These are phyloP conservation scores for Notoglanidium macrostoma DNA, from an alignment of 2,797 vertebrate genomes.

Conservation along the genomic window DNA sequence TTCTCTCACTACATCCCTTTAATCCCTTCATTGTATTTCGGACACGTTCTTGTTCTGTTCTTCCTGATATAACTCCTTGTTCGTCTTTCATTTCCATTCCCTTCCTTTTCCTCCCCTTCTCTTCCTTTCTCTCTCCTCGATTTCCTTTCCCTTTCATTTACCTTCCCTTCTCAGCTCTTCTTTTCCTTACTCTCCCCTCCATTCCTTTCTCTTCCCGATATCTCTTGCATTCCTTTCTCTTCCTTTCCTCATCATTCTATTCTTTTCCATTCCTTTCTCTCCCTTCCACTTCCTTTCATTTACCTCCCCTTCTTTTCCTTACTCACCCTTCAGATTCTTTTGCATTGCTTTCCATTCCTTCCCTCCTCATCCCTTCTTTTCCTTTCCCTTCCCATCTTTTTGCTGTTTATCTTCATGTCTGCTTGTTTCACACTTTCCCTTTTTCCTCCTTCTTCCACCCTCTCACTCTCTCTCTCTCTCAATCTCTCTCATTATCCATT, in stretches of 20 bases:
- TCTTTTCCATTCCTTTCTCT: not conserved
- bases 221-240: not conserved
- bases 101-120: not conserved
- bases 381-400: not conserved
- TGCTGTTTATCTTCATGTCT: not conserved
- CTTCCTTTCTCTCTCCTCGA: not conserved
- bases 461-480: not conserved
- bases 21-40: not conserved
- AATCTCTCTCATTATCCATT: not conserved
- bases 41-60: not conserved
- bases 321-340: not conserved
- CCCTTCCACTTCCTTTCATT: rapidly evolving
- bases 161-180: not conserved
- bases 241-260: not conserved
- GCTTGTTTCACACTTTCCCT: too few relatives aligned
- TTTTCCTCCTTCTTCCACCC: not conserved
- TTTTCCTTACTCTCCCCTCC: not conserved
- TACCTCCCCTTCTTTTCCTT: not conserved
- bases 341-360: not conserved
- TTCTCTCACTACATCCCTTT: not conserved
- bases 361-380: too few relatives aligned
- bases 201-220: not conserved
- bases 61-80: too few relatives aligned
- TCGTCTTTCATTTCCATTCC: not conserved
- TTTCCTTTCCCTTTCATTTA: not conserved